Conservation (phyloP, 2,113 vertebrate genomes). For the Cygnus buccinator region DNA sequence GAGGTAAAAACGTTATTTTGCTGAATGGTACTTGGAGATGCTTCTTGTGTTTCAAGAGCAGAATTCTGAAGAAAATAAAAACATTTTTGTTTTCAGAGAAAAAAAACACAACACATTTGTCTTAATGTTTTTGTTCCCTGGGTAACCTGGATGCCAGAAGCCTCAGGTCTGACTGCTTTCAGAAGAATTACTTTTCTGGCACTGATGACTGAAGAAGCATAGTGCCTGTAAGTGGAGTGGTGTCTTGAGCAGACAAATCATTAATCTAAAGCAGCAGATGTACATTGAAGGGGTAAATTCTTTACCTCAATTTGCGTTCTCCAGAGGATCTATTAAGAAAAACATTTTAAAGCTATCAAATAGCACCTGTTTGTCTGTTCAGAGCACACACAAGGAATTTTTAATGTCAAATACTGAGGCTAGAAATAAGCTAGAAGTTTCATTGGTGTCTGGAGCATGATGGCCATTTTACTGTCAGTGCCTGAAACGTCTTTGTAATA, state of each 20-base stretch:
- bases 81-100: not conserved
- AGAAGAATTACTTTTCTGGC: not conserved
- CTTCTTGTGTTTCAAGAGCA: not conserved
- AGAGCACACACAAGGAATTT: not conserved
- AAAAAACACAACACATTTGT: not conserved
- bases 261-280: not conserved
- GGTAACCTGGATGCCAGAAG: not conserved
- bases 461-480: not conserved
- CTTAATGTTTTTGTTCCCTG: not conserved
- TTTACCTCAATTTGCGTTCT: not conserved
- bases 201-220: not conserved
- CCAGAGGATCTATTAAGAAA: not conserved
- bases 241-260: slow-evolving; percentile 17
- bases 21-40: not conserved
- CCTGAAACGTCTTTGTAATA: not conserved
- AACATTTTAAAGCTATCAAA: not conserved
- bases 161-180: not conserved
- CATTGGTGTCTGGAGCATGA: not conserved
- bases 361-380: not conserved
- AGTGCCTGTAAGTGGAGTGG: not conserved
- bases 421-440: not conserved
- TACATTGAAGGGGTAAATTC: not conserved
- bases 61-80: not conserved
- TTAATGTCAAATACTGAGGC: not conserved
- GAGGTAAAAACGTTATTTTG: not conserved